phyloP scores from a whole-genome alignment of 2,888 invertebrate genomes.

The Drosophila anomelani region DNA sequence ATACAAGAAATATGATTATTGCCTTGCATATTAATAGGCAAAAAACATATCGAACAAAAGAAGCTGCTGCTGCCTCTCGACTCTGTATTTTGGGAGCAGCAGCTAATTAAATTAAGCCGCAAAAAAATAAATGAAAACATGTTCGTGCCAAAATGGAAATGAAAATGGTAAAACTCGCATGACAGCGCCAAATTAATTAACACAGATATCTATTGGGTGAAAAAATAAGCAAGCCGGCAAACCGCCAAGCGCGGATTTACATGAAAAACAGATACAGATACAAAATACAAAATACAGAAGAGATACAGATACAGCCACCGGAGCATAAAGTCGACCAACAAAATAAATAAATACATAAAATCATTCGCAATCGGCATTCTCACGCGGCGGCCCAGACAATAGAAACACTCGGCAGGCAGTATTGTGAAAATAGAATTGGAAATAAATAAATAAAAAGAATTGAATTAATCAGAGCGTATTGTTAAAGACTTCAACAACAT shows the following conservation, averaged over 20 bases:
- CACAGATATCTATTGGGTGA: slow-evolving; percentile 78
- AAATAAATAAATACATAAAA: slow-evolving; percentile 23
- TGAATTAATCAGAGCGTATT: slow-evolving; percentile 72
- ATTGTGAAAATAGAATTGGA: slow-evolving; percentile 66
- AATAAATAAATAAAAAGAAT: slow-evolving; percentile 43
- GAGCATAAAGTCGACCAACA: slow-evolving; percentile 36
- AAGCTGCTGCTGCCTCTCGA: slow-evolving; percentile 1
- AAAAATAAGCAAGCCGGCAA: slow-evolving; percentile 52
- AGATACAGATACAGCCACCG: slow-evolving; percentile 20
- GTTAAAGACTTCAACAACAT: slow-evolving; percentile 29
- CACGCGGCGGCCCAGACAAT: slow-evolving; percentile 44
- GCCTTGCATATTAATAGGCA: slow-evolving; percentile 8
- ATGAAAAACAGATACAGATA: slow-evolving; percentile 51
- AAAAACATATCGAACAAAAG: slow-evolving; percentile 17
- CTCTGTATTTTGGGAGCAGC: slow-evolving; percentile 9
- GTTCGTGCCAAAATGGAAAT: slow-evolving; percentile 64
- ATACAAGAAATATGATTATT: slow-evolving; percentile 11
- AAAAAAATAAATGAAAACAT: slow-evolving; percentile 31
- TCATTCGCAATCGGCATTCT: slow-evolving; percentile 54
- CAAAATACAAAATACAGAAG: not conserved
- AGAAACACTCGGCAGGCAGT: not conserved
- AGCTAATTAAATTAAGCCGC: slow-evolving; percentile 66
- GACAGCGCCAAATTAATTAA: slow-evolving; percentile 76
- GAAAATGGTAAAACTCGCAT: slow-evolving; percentile 64
- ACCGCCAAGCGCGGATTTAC: slow-evolving; percentile 64